These are phyloP conservation scores for Cyclura pinguis DNA, from an alignment of 2,797 vertebrate genomes.

Conservation along the genomic window DNA sequence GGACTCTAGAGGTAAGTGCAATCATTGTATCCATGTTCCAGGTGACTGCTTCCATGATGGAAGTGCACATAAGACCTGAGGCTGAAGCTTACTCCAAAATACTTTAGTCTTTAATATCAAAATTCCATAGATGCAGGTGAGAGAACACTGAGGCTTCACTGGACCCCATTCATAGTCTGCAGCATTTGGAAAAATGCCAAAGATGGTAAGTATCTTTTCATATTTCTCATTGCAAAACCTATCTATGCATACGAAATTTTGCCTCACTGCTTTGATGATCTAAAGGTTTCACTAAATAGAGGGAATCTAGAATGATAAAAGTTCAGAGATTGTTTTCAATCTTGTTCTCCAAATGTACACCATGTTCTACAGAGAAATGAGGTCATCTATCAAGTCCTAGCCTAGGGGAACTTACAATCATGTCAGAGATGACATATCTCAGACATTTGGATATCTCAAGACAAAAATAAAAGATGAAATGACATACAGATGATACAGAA, in stretches of 20 bases:
- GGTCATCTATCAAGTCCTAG: neutral
- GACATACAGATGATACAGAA: neutral
- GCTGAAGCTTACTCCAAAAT: neutral
- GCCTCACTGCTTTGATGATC: neutral
- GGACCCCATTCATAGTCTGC: neutral
- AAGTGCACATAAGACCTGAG: slow-evolving; percentile 11
- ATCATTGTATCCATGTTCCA: slow-evolving; percentile 2
- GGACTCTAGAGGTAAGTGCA: neutral
- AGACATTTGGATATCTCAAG: slow-evolving; percentile 24
- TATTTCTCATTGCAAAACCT: neutral
- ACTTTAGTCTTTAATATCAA: neutral
- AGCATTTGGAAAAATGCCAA: slow-evolving; percentile 3
- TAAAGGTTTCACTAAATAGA: neutral
- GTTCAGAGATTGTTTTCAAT: neutral
- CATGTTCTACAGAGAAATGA: slow-evolving; percentile 32
- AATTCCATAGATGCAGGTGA: neutral
- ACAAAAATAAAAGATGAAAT: neutral
- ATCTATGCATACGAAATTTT: neutral
- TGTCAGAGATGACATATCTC: slow-evolving; percentile 1
- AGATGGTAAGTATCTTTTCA: neutral
- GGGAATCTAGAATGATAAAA: slow-evolving; percentile 1
- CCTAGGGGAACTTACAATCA: slow-evolving; percentile 31
- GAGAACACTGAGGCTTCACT: slow-evolving; percentile 7
- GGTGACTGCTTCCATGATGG: neutral
- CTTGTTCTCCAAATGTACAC: neutral